Conservation (phyloP, 30 jellyfish, hydroid and myxozoan species). For the Rhopilema esculentum region DNA sequence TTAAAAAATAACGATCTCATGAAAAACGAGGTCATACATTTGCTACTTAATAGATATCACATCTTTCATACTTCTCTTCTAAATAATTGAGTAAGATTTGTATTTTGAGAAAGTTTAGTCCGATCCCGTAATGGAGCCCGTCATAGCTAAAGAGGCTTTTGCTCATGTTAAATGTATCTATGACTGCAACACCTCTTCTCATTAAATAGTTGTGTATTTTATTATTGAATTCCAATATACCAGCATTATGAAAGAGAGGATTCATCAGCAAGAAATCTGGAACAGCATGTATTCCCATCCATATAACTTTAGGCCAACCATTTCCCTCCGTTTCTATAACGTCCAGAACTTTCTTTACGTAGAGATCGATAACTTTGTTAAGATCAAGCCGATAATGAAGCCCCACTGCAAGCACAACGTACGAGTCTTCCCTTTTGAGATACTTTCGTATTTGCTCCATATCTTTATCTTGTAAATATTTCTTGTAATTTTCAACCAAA, state of each 20-base stretch:
- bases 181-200: slow-evolving; percentile 61
- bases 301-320: slow-evolving; percentile 94
- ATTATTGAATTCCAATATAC: slow-evolving; percentile 62
- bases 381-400: slow-evolving; percentile 81
- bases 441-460: slow-evolving; percentile 43
- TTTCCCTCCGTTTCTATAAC: slow-evolving; percentile 63
- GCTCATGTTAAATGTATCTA: slow-evolving; percentile 78
- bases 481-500: slow-evolving; percentile 84
- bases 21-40: no score
- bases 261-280: slow-evolving; percentile 76
- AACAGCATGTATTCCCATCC: slow-evolving; percentile 93
- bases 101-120: slow-evolving; percentile 75
- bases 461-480: slow-evolving; percentile 56
- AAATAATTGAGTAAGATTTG: slow-evolving; percentile 66
- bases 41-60: no score
- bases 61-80: slow-evolving; percentile 62
- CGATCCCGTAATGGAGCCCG: slow-evolving; percentile 95
- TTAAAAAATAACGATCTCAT: background rate
- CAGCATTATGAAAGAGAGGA: slow-evolving; percentile 62
- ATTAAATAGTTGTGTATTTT: slow-evolving; percentile 62
- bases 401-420: slow-evolving; percentile 88
- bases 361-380: slow-evolving; percentile 43
- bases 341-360: slow-evolving; percentile 58
- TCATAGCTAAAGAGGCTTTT: slow-evolving; percentile 76
- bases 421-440: slow-evolving; percentile 63